These are phyloP conservation scores for Bostrychus sinensis DNA, from an alignment of 2,113 vertebrate species.

Conservation along the genomic window DNA sequence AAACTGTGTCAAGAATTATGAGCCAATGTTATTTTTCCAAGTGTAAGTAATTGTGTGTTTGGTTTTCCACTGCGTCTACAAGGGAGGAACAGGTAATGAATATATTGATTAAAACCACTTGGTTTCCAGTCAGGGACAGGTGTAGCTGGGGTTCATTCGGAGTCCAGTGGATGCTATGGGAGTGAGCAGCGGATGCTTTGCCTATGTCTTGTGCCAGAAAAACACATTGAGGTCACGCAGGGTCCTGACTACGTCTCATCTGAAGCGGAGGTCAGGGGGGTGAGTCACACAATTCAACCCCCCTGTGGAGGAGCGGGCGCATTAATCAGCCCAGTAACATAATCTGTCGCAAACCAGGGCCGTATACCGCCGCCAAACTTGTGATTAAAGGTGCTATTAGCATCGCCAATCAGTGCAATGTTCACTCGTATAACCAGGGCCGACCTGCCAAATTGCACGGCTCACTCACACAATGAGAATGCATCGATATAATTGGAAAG, in stretches of 20 bases:
- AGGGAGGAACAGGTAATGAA: slow-evolving; percentile 11
- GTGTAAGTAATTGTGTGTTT: slow-evolving; percentile 9
- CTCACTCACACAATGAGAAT: slow-evolving; percentile 43
- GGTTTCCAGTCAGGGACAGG: not conserved
- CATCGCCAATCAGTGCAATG: slow-evolving; percentile 57
- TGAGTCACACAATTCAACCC: slow-evolving; percentile 48
- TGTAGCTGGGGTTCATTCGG: slow-evolving; percentile 19
- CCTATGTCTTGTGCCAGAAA: slow-evolving; percentile 22
- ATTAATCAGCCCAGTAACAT: slow-evolving; percentile 57
- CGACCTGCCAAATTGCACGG: slow-evolving; percentile 53
- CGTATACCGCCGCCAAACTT: slow-evolving; percentile 48
- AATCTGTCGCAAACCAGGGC: slow-evolving; percentile 54
- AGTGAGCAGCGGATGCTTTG: slow-evolving; percentile 11
- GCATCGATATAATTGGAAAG: slow-evolving; percentile 51
- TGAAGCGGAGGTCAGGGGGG: slow-evolving; percentile 43
- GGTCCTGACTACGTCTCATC: slow-evolving; percentile 34
- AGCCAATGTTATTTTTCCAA: not conserved
- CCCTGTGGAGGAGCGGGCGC: slow-evolving; percentile 33
- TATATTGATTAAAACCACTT: slow-evolving; percentile 8
- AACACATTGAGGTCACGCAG: slow-evolving; percentile 22
- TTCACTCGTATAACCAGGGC: slow-evolving; percentile 45
- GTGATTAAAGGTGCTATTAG: slow-evolving; percentile 47
- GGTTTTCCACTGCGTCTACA: slow-evolving; percentile 8
- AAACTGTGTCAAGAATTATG: not conserved
- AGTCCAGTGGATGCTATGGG: slow-evolving; percentile 17